These are phyloP conservation scores for Pseudochirops cupreus DNA, from an alignment of 2,797 vertebrate genomes.

Conservation along the genomic window DNA sequence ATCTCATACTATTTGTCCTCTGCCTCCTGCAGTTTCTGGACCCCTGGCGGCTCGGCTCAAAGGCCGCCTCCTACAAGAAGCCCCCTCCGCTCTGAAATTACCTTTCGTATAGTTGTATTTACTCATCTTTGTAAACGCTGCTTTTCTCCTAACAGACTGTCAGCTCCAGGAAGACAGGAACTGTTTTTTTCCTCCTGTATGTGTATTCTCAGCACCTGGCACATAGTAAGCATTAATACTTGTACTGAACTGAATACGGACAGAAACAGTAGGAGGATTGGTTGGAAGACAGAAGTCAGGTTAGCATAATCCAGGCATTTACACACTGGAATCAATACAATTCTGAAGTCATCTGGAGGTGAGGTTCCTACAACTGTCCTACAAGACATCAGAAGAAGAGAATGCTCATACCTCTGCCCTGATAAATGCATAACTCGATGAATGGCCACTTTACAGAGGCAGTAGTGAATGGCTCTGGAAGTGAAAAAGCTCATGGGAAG, in stretches of 20 bases:
- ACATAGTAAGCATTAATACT: background rate
- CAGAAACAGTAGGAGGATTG: constrained; percentile 33
- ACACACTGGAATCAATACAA: background rate
- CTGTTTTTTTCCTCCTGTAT: background rate
- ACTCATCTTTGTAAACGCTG: background rate
- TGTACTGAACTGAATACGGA: background rate
- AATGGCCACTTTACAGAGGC: background rate
- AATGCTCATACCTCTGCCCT: constrained; percentile 13
- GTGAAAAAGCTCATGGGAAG: constrained; percentile 13
- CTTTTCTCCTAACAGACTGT: background rate
- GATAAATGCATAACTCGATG: background rate
- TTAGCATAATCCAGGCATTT: background rate
- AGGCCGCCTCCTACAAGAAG: background rate
- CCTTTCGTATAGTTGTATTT: background rate
- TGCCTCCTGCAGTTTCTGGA: background rate
- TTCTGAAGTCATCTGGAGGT: background rate
- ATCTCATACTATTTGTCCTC: background rate
- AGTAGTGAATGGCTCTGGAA: constrained; percentile 5
- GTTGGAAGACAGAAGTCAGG: constrained; percentile 14
- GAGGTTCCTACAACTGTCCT: background rate
- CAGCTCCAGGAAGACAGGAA: background rate
- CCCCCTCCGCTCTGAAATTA: background rate
- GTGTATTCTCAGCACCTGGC: background rate
- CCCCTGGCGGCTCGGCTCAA: background rate
- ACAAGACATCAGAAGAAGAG: background rate